Percentiles rank a stretch among this genome's conserved stretches.
These are phyloP conservation scores for Diploptera punctata DNA, from an alignment of 2,888 invertebrate species.

Conservation along the genomic window DNA sequence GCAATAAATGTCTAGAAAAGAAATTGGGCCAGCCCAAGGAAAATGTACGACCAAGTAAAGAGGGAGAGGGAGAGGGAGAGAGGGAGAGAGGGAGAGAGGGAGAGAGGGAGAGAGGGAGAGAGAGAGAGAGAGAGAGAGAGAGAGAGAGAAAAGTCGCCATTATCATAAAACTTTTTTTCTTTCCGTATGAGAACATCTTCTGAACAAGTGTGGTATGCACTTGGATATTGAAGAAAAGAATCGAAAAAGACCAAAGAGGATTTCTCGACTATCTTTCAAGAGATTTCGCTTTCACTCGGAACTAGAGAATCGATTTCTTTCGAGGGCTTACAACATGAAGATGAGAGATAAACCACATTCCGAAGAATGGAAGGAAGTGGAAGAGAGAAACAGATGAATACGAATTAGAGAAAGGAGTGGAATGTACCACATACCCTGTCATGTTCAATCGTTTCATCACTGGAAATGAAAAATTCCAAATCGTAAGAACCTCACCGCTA, in stretches of 20 bases:
- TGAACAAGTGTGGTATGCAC: not conserved
- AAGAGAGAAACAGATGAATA: too few species aligned
- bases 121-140: too few species aligned
- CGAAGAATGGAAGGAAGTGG: not conserved
- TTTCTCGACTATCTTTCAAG: not conserved
- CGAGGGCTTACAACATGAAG: not conserved
- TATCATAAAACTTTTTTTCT: not conserved
- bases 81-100: too few species aligned
- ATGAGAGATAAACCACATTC: not conserved
- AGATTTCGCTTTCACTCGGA: too few species aligned
- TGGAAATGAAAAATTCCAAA: conserved; percentile 13
- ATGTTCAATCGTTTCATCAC: not conserved
- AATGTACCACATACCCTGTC: too few species aligned
- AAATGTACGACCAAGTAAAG: too few species aligned
- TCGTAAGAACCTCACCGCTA: not conserved
- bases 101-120: too few species aligned
- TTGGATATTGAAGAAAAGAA: not conserved
- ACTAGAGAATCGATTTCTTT: not conserved
- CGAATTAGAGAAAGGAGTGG: too few species aligned
- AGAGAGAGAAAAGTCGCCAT: not conserved
- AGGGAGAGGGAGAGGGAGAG: too few species aligned
- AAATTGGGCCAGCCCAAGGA: too few species aligned
- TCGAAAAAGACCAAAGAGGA: not conserved
- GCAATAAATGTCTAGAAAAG: too few species aligned
- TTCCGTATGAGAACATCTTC: not conserved